These are phyloP conservation scores for Drosophila navojoa DNA, from an alignment of 1,140 invertebrate genomes.

Conservation along the genomic window DNA sequence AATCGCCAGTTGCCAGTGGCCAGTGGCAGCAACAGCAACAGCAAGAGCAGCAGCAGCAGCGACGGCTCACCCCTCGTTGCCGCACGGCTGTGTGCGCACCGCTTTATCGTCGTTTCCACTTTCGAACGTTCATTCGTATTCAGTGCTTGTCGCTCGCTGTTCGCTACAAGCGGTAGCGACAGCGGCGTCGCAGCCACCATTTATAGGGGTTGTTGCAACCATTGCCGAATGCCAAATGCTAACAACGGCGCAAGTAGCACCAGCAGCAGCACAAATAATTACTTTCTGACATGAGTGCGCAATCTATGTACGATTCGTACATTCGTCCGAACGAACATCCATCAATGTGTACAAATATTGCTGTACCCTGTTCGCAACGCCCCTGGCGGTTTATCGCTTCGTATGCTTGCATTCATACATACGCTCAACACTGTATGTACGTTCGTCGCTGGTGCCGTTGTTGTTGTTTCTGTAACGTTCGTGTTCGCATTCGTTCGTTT, in stretches of 20 bases:
- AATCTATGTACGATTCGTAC: slow-evolving; percentile 6
- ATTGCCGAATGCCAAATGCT: background rate
- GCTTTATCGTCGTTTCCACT: slow-evolving; percentile 53
- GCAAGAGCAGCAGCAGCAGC: background rate
- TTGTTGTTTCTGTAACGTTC: slow-evolving; percentile 40
- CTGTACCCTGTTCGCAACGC: slow-evolving; percentile 31
- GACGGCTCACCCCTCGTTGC: slow-evolving; percentile 59
- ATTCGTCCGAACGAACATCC: slow-evolving; percentile 11
- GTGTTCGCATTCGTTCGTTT: slow-evolving; percentile 57
- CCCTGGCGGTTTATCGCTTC: slow-evolving; percentile 46
- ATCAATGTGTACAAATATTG: slow-evolving; percentile 20
- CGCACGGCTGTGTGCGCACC: slow-evolving; percentile 58
- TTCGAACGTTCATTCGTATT: slow-evolving; percentile 58
- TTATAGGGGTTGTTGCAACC: slow-evolving; percentile 30
- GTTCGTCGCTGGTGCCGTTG: slow-evolving; percentile 16
- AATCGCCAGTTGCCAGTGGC: slow-evolving; percentile 4
- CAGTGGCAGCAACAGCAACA: slow-evolving; percentile 1
- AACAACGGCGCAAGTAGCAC: background rate
- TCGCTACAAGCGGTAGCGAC: slow-evolving; percentile 32
- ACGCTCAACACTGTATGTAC: slow-evolving; percentile 1
- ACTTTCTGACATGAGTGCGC: slow-evolving; percentile 15
- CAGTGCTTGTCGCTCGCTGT: slow-evolving; percentile 50
- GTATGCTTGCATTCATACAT: slow-evolving; percentile 44
- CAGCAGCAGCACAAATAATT: slow-evolving; percentile 24
- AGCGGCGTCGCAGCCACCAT: slow-evolving; percentile 39